These are phyloP conservation scores for Neoascia interrupta DNA, from an alignment of 2,888 invertebrate genomes.

Conservation along the genomic window DNA sequence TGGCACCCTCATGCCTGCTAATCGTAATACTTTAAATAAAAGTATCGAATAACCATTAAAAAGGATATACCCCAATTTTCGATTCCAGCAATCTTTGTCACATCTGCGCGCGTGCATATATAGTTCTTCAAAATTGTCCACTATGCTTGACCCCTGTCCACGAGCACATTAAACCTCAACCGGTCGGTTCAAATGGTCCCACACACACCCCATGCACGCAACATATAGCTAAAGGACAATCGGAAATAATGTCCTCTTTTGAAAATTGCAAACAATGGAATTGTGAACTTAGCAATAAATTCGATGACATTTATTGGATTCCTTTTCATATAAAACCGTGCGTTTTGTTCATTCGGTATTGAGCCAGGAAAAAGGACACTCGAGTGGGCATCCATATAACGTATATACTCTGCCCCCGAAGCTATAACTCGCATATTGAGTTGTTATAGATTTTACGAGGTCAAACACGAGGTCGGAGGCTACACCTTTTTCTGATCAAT, in stretches of 20 bases:
- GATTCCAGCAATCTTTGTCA: conserved; percentile 28
- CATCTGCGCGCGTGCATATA: conserved; percentile 54
- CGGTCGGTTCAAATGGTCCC: conserved; percentile 41
- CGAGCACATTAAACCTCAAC: conserved; percentile 58
- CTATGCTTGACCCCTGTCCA: conserved; percentile 56
- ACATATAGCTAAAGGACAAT: conserved; percentile 40
- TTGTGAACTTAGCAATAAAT: conserved; percentile 77
- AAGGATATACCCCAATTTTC: conserved; percentile 39
- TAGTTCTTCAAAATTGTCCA: conserved; percentile 45
- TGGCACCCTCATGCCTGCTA: conserved; percentile 45
- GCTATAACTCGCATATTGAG: conserved; percentile 57
- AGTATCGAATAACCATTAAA: conserved; percentile 67
- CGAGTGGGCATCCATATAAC: conserved; percentile 47
- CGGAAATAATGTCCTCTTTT: conserved; percentile 70
- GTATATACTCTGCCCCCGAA: conserved; percentile 42
- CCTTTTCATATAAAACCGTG: conserved; percentile 70
- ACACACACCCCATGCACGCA: conserved; percentile 13
- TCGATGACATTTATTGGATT: conserved; percentile 79
- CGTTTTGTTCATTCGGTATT: conserved; percentile 48
- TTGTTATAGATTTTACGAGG: conserved; percentile 70
- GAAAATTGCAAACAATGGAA: conserved; percentile 75
- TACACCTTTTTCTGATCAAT: conserved; percentile 69
- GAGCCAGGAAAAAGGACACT: conserved; percentile 64
- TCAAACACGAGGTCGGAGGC: conserved; percentile 65
- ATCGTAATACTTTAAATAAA: conserved; percentile 62